These are phyloP conservation scores for Oreochromis tanganicae DNA, from an alignment of 2,113 vertebrate species.

Conservation along the genomic window DNA sequence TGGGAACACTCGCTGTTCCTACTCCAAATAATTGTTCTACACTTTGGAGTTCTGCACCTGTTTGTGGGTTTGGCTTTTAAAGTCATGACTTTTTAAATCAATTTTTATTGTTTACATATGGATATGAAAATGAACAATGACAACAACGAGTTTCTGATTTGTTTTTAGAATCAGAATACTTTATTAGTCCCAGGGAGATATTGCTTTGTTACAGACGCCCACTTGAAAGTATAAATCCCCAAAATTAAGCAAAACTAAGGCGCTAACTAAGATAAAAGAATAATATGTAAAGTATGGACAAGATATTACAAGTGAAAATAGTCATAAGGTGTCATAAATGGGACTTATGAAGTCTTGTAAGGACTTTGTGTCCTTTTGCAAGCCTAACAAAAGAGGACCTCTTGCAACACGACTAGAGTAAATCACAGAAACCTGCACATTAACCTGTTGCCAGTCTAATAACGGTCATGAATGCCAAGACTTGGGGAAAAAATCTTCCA, in stretches of 20 bases:
- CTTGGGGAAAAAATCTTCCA: neutral
- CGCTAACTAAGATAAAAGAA: neutral
- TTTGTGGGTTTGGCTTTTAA: neutral
- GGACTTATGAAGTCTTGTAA: neutral
- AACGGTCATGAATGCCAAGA: neutral
- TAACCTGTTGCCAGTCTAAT: neutral
- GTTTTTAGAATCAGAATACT: neutral
- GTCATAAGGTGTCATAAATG: neutral
- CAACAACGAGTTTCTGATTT: neutral
- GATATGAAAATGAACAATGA: neutral
- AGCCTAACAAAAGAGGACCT: neutral
- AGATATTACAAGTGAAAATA: neutral
- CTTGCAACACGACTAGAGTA: neutral
- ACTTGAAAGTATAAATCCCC: neutral
- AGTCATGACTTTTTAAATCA: rapidly evolving
- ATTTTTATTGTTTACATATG: neutral
- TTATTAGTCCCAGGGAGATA: rapidly evolving
- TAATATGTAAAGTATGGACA: neutral
- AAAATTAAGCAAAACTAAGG: neutral
- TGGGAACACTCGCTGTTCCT: neutral
- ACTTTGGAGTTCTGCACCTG: neutral
- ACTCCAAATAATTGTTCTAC: neutral
- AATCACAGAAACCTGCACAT: neutral
- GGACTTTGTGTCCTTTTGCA: neutral
- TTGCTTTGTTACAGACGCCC: neutral